phyloP scores from a whole-genome alignment of 2,113 vertebrate genomes.

The Balaeniceps rex region DNA sequence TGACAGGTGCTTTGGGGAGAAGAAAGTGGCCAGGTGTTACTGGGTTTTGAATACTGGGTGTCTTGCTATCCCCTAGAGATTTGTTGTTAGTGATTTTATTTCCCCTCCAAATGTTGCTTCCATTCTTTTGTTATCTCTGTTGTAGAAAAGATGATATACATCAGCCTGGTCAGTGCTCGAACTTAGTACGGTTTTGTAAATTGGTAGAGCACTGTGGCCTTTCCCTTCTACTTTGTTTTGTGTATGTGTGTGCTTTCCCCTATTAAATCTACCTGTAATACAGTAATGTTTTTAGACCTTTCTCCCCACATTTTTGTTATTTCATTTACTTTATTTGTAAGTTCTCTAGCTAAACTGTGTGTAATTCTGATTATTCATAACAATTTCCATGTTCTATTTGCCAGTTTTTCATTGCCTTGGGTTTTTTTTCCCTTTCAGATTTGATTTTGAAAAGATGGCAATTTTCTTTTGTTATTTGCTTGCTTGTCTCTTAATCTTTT shows the following conservation, averaged over 20 bases:
- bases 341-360: background rate
- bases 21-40: background rate
- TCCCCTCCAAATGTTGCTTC: background rate
- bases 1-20: background rate
- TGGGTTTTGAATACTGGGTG: background rate
- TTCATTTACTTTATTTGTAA: background rate
- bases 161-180: background rate
- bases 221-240: background rate
- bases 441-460: background rate
- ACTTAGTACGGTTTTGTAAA: background rate
- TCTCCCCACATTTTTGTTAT: background rate
- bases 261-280: background rate
- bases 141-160: background rate
- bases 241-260: background rate
- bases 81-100: background rate
- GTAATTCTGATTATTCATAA: background rate
- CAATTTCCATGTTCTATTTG: background rate
- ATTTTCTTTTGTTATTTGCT: conserved; percentile 20
- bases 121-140: background rate
- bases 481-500: conserved; percentile 18
- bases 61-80: background rate
- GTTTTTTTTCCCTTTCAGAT: background rate
- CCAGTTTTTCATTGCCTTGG: background rate
- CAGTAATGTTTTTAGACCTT: background rate
- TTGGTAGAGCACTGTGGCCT: background rate